A percentile compares a stretch with the other conserved stretches of the same genome.
These are phyloP conservation scores for Nilaparvata lugens DNA, from an alignment of 1,140 invertebrate species.

Conservation along the genomic window DNA sequence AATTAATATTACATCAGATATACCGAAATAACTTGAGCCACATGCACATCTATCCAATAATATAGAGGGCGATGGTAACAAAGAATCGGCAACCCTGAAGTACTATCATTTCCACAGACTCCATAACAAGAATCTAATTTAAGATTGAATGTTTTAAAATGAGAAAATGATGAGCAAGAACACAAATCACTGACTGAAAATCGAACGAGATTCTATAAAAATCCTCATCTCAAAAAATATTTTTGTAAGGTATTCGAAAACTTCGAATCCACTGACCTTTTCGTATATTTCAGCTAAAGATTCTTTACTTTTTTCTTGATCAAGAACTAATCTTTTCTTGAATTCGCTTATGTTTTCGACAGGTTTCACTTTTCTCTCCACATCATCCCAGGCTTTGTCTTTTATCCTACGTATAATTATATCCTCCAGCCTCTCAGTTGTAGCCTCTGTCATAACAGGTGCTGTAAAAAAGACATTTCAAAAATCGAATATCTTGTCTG, in stretches of 20 bases:
- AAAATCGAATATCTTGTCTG: background rate
- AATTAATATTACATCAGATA: too few relatives aligned
- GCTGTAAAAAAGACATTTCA: slow-evolving; percentile 40
- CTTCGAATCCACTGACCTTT: slow-evolving; percentile 39
- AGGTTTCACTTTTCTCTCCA: slow-evolving; percentile 80
- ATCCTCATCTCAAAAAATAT: too few relatives aligned
- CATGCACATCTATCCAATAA: too few relatives aligned
- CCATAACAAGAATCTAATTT: too few relatives aligned
- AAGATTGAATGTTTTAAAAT: too few relatives aligned
- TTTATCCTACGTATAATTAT: slow-evolving; percentile 87
- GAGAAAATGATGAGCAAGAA: too few relatives aligned
- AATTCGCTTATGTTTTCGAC: slow-evolving; percentile 75
- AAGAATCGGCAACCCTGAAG: too few relatives aligned
- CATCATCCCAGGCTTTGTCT: slow-evolving; percentile 93
- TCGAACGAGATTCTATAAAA: background rate
- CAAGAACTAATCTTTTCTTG: slow-evolving; percentile 81
- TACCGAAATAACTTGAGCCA: too few relatives aligned
- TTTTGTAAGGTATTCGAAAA: too few relatives aligned
- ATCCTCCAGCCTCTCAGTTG: slow-evolving; percentile 78
- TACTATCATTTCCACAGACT: too few relatives aligned
- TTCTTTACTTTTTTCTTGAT: slow-evolving; percentile 92
- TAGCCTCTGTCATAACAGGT: slow-evolving; percentile 85
- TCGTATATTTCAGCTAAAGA: slow-evolving; percentile 95
- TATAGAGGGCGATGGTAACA: too few relatives aligned
- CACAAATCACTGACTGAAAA: too few relatives aligned